phyloP scores from a whole-genome alignment of 2,113 vertebrate species.

The Psilopogon haemacephalus region DNA sequence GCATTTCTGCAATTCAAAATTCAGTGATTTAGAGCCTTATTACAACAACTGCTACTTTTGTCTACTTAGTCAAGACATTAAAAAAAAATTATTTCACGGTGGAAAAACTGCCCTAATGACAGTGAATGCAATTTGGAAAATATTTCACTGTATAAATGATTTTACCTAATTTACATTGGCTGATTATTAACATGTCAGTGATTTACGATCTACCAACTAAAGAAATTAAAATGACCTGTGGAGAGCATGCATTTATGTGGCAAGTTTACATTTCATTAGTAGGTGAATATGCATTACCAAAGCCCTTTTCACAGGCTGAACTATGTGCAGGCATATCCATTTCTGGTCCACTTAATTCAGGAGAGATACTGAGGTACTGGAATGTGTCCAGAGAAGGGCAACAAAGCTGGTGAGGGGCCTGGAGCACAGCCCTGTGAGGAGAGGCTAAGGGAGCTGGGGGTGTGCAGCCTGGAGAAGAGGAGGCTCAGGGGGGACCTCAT shows the following conservation, averaged over 20 bases:
- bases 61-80: not conserved
- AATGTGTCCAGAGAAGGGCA: too few relatives aligned
- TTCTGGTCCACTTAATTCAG: too few relatives aligned
- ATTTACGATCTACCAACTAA: not conserved
- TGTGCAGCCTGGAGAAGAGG: too few relatives aligned
- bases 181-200: conserved; percentile 15
- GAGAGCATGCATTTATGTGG: not conserved
- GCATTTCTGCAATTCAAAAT: not conserved
- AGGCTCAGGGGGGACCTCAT: too few relatives aligned
- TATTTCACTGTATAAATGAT: not conserved
- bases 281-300: not conserved
- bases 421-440: too few relatives aligned
- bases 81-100: not conserved
- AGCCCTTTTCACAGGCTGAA: not conserved
- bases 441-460: too few relatives aligned
- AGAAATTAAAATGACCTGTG: not conserved
- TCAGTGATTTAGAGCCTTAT: not conserved
- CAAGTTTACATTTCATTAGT: not conserved
- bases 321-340: not conserved
- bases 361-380: too few relatives aligned
- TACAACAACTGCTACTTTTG: not conserved
- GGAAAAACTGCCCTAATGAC: not conserved
- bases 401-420: too few relatives aligned
- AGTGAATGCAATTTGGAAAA: not conserved
- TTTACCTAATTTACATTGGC: not conserved